Conservation (phyloP, 2,888 invertebrate genomes). For the Nowickia ferox region DNA sequence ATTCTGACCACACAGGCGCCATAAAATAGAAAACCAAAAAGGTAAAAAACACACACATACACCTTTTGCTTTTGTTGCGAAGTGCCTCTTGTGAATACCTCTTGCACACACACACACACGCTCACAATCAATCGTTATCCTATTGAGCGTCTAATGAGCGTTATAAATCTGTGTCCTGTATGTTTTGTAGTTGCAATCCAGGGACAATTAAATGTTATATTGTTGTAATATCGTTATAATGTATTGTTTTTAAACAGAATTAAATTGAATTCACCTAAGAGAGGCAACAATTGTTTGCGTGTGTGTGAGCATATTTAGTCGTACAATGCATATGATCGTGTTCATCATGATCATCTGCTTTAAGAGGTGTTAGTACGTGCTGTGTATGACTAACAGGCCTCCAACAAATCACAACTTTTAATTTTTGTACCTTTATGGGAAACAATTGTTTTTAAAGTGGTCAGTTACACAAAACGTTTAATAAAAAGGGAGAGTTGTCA, state of each 20-base stretch:
- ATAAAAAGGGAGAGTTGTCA: constrained; percentile 62
- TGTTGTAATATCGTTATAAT: constrained; percentile 57
- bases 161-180: constrained; percentile 72
- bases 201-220: constrained; percentile 72
- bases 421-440: constrained; percentile 21
- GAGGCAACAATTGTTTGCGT: constrained; percentile 21
- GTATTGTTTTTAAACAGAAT: constrained; percentile 47
- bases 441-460: constrained; percentile 64
- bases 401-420: constrained; percentile 61
- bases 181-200: constrained; percentile 48
- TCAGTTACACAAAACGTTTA: constrained; percentile 33
- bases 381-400: constrained; percentile 68
- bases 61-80: constrained; percentile 39
- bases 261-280: constrained; percentile 47
- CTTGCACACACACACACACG: constrained; percentile 22
- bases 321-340: constrained; percentile 37
- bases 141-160: constrained; percentile 72
- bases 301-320: not conserved
- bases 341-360: constrained; percentile 68
- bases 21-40: constrained; percentile 34
- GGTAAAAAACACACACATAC: constrained; percentile 14
- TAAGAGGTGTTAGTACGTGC: constrained; percentile 65
- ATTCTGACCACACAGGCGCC: constrained; percentile 73
- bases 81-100: constrained; percentile 65
- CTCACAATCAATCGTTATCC: constrained; percentile 68